Evolutionary conservation across 2,113 vertebrate genomes (phyloP).

Genomic region (Syngnathus floridae): DNA sequence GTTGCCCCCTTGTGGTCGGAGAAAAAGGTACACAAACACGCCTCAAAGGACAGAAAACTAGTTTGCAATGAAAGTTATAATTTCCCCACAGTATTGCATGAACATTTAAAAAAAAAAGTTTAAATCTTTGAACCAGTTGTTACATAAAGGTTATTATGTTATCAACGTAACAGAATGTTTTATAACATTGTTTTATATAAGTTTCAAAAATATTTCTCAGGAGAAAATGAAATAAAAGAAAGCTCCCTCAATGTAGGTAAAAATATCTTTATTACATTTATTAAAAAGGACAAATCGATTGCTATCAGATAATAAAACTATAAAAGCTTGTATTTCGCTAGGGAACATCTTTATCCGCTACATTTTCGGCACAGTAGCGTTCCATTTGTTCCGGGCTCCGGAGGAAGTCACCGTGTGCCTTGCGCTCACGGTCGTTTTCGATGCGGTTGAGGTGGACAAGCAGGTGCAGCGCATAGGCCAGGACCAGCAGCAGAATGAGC

Average conservation of each 20-base stretch:
- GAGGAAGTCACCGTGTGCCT: constrained; percentile 65
- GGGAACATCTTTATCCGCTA: constrained; percentile 33
- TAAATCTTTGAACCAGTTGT: too few relatives aligned
- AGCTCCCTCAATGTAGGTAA: neutral
- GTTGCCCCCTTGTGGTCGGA: neutral
- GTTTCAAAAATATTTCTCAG: too few relatives aligned
- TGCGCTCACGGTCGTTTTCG: constrained; percentile 79
- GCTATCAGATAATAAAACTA: neutral
- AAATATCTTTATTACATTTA: constrained; percentile 3
- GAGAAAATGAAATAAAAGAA: too few relatives aligned
- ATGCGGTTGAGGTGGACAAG: constrained; percentile 85
- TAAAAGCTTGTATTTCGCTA: neutral
- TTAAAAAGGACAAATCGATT: neutral
- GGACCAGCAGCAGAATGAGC: constrained; percentile 82
- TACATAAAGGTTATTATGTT: too few relatives aligned
- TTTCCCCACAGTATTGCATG: too few relatives aligned
- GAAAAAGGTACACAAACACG: neutral
- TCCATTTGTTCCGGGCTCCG: constrained; percentile 43
- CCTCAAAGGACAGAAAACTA: too few relatives aligned
- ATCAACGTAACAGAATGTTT: too few relatives aligned
- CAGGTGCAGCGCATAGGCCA: constrained; percentile 89
- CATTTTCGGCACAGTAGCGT: constrained; percentile 28
- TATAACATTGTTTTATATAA: too few relatives aligned
- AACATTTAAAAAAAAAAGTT: too few relatives aligned
- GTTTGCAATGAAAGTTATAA: too few relatives aligned